Base-by-base conservation (phyloP, 2,113 vertebrate genomes). In the Donacobius atricapilla region DNA sequence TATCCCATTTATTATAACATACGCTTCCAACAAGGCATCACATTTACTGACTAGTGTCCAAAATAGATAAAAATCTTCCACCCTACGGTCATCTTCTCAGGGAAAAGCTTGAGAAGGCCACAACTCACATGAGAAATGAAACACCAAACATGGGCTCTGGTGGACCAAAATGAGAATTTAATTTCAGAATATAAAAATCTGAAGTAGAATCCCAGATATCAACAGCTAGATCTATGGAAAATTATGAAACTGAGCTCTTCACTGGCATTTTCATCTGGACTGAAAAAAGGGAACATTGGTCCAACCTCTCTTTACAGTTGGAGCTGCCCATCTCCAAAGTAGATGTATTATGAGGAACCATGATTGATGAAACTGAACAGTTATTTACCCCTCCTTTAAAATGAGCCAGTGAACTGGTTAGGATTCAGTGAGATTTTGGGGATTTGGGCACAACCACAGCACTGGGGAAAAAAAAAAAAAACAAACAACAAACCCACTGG, bases 121-220 rank as follows among this genome's bases (percentile, higher is more conserved):
- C 31, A 65, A 39, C 6, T 82, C 63, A n/a, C 17, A 51, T 35
- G 27, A 65, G 48, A 39, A 69, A 72, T 63, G 15, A 72, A 39
- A 39, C 39, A 85, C 9, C 19, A 77, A 80, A 70, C 40, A 42
- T 16, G 20, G 39, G 6, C 50, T 80, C n/a, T 58, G 45, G 33
- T 50, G 20, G 24, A 87, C 23, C 45, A 72, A 93, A 87, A 44
- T 20, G 27, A 91, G n/a, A 89, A 87, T 17, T 33, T 58, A 16
- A 57, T 87, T 95, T 79, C n/a, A 79, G 65, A 79, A 68, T 45
- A 68, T 37, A 79, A 93, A 93, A 35, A 69, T 45, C 25, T 82
- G 61, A 81, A 82, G 51, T 39, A 48, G 31, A 60, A 75, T 48
- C 31, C 14, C 61, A 72, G 57, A 33, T 39, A 92, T 12, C 51